Evolutionary conservation across 2,113 vertebrate species (phyloP).

Genomic region (Atlantisia rogersi): DNA sequence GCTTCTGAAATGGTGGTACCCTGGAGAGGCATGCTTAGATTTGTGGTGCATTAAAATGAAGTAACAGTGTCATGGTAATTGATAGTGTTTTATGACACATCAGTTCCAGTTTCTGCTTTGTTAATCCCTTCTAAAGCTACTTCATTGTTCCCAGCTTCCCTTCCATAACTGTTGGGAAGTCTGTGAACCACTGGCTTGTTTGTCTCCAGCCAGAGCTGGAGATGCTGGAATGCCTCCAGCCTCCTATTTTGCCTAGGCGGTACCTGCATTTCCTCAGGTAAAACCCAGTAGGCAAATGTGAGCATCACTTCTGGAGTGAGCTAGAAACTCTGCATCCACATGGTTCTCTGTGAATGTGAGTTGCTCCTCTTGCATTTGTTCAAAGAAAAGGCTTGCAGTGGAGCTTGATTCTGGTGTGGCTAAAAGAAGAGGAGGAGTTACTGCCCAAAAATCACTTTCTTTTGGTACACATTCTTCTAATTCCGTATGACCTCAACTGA

Average conservation of each 20-base stretch:
- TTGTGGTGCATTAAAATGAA: slow-evolving; percentile 44
- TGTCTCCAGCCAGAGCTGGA: background rate
- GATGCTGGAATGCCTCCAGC: background rate
- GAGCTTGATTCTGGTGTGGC: background rate
- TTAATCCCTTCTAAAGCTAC: slow-evolving; percentile 56
- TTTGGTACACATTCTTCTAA: background rate
- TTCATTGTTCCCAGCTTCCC: background rate
- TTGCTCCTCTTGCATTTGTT: background rate
- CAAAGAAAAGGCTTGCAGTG: background rate
- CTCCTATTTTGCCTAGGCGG: background rate
- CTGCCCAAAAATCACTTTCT: background rate
- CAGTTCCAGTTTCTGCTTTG: slow-evolving; percentile 70
- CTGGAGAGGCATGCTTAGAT: slow-evolving; percentile 49
- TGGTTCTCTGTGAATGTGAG: background rate
- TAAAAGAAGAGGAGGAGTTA: background rate
- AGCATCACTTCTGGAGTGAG: background rate
- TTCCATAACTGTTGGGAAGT: background rate
- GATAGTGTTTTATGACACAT: slow-evolving; percentile 60
- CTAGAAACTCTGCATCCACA: background rate
- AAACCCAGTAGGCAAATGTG: background rate
- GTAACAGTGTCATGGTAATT: slow-evolving; percentile 49
- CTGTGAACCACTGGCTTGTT: background rate
- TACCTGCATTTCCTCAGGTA: background rate
- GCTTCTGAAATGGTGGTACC: background rate
- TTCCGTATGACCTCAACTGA: background rate